Evolutionary conservation across 2,888 invertebrate genomes (phyloP).

Genomic region (Oeneis ivallda): DNA sequence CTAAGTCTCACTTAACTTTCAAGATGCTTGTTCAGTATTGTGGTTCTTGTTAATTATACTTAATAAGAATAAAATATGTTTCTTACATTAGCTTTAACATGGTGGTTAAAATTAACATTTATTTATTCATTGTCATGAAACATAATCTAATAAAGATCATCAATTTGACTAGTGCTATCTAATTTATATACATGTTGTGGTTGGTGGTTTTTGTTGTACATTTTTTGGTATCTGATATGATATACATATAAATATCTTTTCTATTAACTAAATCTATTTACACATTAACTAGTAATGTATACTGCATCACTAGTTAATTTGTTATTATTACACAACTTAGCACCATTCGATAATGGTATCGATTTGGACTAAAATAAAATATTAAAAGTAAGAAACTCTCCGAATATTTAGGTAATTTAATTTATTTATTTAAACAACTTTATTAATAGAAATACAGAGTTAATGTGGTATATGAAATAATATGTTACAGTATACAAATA

Average conservation of each 20-base stretch:
- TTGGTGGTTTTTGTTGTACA: conserved; percentile 71
- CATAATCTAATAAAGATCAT: conserved; percentile 30
- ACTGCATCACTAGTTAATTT: conserved; percentile 23
- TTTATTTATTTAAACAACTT: too few species aligned
- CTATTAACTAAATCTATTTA: conserved; percentile 37
- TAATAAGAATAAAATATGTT: not conserved
- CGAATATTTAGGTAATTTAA: not conserved
- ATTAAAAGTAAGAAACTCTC: not conserved
- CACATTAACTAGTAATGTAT: conserved; percentile 37
- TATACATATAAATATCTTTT: conserved; percentile 49
- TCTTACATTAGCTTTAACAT: not conserved
- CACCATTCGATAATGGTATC: conserved; percentile 42
- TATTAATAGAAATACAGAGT: too few species aligned
- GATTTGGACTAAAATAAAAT: not conserved
- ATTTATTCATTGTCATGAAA: conserved; percentile 19
- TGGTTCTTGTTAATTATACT: not conserved
- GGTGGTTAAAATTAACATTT: not conserved
- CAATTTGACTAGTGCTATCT: conserved; percentile 67
- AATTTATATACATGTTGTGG: conserved; percentile 55
- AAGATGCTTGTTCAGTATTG: too few species aligned
- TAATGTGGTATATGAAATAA: too few species aligned
- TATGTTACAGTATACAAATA: too few species aligned
- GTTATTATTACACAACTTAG: conserved; percentile 41
- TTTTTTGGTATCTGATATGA: conserved; percentile 72
- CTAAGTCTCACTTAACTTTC: too few species aligned